Conservation (phyloP, 2,113 vertebrate species). For the Chaenocephalus aceratus region DNA sequence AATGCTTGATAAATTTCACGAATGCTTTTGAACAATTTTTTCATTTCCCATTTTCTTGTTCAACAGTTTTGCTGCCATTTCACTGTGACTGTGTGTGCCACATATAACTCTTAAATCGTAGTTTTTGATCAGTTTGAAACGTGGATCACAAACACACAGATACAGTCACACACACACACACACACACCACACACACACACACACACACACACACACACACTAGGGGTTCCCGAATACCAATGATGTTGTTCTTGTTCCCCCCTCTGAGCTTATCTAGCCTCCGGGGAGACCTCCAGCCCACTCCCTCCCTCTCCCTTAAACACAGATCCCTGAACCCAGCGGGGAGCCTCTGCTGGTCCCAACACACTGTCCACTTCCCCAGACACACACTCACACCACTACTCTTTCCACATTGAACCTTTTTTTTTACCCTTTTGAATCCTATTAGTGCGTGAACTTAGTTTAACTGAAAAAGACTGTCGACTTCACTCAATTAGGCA, state of each 20-base stretch:
- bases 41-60: too few relatives aligned
- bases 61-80: too few relatives aligned
- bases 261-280: slow-evolving; percentile 58
- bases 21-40: too few relatives aligned
- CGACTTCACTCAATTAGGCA: slow-evolving; percentile 92
- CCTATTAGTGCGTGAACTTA: slow-evolving; percentile 92
- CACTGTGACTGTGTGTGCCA: neutral
- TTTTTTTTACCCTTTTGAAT: slow-evolving; percentile 82
- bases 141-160: slow-evolving; percentile 25
- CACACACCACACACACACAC: slow-evolving; percentile 9
- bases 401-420: slow-evolving; percentile 80
- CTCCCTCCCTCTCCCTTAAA: slow-evolving; percentile 44
- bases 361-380: slow-evolving; percentile 63
- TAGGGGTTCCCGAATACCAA: slow-evolving; percentile 36
- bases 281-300: slow-evolving; percentile 47
- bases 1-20: neutral
- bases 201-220: slow-evolving; percentile 43
- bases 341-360: slow-evolving; percentile 33
- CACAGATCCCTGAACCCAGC: slow-evolving; percentile 49
- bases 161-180: slow-evolving; percentile 27
- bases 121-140: slow-evolving; percentile 5
- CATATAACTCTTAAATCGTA: neutral
- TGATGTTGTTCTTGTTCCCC: slow-evolving; percentile 45
- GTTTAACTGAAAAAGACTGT: slow-evolving; percentile 92
- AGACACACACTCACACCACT: slow-evolving; percentile 76